Base-by-base conservation (phyloP, 2,888 invertebrate species). In the Agrochola lychnidis region DNA sequence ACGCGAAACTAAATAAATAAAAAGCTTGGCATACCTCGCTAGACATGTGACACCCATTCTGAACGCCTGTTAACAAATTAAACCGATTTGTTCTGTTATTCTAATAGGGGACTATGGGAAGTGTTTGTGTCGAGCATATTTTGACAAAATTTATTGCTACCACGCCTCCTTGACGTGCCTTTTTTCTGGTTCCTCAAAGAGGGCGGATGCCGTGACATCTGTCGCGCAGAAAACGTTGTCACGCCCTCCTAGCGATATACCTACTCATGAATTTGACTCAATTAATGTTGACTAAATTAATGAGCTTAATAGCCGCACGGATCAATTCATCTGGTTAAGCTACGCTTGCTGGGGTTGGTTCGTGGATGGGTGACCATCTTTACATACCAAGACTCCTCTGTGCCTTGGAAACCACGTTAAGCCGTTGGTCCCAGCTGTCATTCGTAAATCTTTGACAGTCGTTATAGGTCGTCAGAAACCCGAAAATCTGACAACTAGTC, bases 101-200 rank as follows among this genome's bases (percentile, higher is more conserved):
- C 95, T 96, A 96, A 96, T 95, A 94, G 95, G 93, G 94, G 92
- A 91, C 89, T 93, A 94, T 95, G 95, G 96, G 96, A 96, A 95
- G 95, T 96, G 95, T 95, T 95, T 94, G 93, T 92, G 94, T 95
- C 93, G 91, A 94, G 95, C 93, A 94, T 97, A 96, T 96, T 97
- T 96, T 96, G 97, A 96, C 96, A 93, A 96, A 95, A 97, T 97
- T 97, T 97, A 97, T 97, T 94, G 92, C 94, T 89, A 94, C 96
- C 97, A 96, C 97, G 96, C 97, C 97, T 96, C 90, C 94, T 91
- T 82, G 90, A 88, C 92, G 90, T 90, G 89, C 91, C 69, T 95
- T 96, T 96, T 95, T 93, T 90, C 88, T 86, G 88, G 89, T 85
- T 87, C 87, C 90, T 88, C 84, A 88, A 84, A 82, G 89, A 92